Conservation (phyloP, 1,140 invertebrate species). For the Pteromalus puparum region DNA sequence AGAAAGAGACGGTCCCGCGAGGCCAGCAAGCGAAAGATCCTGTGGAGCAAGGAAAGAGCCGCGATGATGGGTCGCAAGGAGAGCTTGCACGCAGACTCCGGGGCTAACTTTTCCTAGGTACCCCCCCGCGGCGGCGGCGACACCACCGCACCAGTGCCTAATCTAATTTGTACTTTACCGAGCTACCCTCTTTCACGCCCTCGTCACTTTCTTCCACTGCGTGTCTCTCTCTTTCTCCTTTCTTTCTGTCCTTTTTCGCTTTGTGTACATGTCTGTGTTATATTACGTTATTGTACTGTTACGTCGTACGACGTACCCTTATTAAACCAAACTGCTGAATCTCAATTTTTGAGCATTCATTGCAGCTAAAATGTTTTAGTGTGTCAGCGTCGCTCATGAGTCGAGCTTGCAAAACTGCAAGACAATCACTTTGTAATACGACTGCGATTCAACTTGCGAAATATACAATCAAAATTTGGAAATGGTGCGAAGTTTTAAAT, state of each 20-base stretch:
- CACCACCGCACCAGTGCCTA: constrained; percentile 50
- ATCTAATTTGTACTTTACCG: constrained; percentile 59
- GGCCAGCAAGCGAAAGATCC: constrained; percentile 16
- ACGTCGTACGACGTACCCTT: no score
- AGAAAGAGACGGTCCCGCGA: constrained; percentile 8
- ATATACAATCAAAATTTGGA: no score
- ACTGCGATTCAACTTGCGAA: no score
- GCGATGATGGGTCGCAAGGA: neutral
- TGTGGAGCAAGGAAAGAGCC: neutral
- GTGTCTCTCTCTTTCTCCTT: no score
- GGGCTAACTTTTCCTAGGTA: constrained; percentile 55
- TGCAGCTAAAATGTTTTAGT: no score
- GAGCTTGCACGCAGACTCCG: neutral
- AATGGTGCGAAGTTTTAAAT: no score
- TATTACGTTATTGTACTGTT: neutral
- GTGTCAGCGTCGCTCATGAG: no score
- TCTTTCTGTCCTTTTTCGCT: constrained; percentile 18
- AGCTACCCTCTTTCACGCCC: constrained; percentile 8
- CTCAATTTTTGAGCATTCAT: no score
- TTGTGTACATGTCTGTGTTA: neutral
- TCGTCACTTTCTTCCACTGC: constrained; percentile 22
- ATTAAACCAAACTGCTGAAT: no score
- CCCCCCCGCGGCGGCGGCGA: constrained; percentile 56
- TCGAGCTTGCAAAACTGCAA: no score
- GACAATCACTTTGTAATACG: no score